A percentile compares a stretch with the other conserved stretches of the same genome.
Evolutionary conservation across 92 coral and sea anemone genomes (phyloP).

Genomic region (Actinernus sp.): DNA sequence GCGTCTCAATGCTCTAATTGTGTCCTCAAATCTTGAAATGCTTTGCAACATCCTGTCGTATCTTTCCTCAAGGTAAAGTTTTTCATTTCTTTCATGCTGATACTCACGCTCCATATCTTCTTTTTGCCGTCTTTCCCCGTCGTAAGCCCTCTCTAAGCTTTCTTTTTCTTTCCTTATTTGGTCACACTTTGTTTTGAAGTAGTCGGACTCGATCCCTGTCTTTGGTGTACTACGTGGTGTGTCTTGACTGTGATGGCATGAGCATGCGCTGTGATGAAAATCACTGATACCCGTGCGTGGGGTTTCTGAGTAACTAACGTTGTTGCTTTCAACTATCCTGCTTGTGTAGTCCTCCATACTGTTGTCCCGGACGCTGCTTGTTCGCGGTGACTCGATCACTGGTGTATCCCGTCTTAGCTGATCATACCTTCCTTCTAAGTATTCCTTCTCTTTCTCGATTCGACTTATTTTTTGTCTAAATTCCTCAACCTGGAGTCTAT

Average conservation of each 20-base stretch:
- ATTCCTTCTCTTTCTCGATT: slow-evolving; percentile 74
- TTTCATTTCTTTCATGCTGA: slow-evolving; percentile 69
- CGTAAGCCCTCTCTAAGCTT: slow-evolving; percentile 70
- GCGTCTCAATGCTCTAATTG: slow-evolving; percentile 66
- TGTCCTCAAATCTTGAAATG: slow-evolving; percentile 76
- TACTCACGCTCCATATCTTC: slow-evolving; percentile 78
- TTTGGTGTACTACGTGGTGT: background rate
- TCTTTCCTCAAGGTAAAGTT: slow-evolving; percentile 65
- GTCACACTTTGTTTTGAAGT: slow-evolving; percentile 79
- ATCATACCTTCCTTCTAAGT: slow-evolving; percentile 73
- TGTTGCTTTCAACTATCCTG: background rate
- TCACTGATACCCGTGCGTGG: slow-evolving; percentile 25
- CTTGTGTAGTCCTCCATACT: slow-evolving; percentile 3
- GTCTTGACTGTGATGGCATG: slow-evolving; percentile 10
- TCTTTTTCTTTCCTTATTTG: slow-evolving; percentile 81
- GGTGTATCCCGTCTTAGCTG: slow-evolving; percentile 56
- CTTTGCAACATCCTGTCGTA: slow-evolving; percentile 56
- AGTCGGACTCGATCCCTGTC: slow-evolving; percentile 51
- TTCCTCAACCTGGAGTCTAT: slow-evolving; percentile 61
- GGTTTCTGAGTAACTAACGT: slow-evolving; percentile 1
- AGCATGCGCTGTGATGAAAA: slow-evolving; percentile 16
- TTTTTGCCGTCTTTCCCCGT: slow-evolving; percentile 72
- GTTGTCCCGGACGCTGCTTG: too few relatives aligned
- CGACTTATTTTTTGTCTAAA: slow-evolving; percentile 66
- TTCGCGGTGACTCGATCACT: slow-evolving; percentile 12